These are phyloP conservation scores for Leucoma salicis DNA, from an alignment of 2,888 invertebrate genomes.

Conservation along the genomic window DNA sequence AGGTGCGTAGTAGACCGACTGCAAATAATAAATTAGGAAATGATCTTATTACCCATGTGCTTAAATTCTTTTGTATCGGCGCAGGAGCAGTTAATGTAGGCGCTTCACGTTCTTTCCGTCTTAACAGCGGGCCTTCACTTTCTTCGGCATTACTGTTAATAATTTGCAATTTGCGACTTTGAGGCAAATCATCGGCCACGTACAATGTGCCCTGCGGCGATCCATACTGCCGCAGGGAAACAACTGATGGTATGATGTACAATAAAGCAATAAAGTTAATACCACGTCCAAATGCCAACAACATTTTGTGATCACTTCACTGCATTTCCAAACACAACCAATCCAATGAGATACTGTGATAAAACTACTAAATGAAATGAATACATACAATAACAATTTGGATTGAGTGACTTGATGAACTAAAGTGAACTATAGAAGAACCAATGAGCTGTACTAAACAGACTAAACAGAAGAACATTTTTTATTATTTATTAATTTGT, in stretches of 20 bases:
- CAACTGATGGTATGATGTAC: constrained; percentile 52
- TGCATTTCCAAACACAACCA: constrained; percentile 58
- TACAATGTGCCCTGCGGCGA: constrained; percentile 54
- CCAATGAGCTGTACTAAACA: too few relatives aligned
- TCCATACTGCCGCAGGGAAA: constrained; percentile 55
- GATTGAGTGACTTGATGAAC: too few relatives aligned
- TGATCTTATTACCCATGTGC: constrained; percentile 72
- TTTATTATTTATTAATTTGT: too few relatives aligned
- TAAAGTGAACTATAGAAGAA: too few relatives aligned
- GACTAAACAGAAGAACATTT: too few relatives aligned
- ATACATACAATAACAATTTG: too few relatives aligned
- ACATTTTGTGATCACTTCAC: constrained; percentile 77
- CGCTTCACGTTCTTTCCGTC: constrained; percentile 68
- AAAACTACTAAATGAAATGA: too few relatives aligned
- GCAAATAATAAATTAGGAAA: constrained; percentile 54
- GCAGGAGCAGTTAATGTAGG: constrained; percentile 50
- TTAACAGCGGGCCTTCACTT: constrained; percentile 39
- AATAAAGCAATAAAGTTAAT: constrained; percentile 53
- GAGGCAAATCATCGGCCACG: constrained; percentile 53
- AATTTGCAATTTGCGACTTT: constrained; percentile 48
- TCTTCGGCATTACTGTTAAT: constrained; percentile 51
- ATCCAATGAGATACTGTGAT: constrained; percentile 46
- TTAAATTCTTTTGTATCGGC: constrained; percentile 63
- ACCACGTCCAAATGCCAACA: constrained; percentile 59
- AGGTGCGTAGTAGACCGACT: constrained; percentile 49